A percentile compares a stretch with the other conserved stretches of the same genome.
phyloP scores from a whole-genome alignment of 2,797 vertebrate species.

The Megalops cyprinoides region DNA sequence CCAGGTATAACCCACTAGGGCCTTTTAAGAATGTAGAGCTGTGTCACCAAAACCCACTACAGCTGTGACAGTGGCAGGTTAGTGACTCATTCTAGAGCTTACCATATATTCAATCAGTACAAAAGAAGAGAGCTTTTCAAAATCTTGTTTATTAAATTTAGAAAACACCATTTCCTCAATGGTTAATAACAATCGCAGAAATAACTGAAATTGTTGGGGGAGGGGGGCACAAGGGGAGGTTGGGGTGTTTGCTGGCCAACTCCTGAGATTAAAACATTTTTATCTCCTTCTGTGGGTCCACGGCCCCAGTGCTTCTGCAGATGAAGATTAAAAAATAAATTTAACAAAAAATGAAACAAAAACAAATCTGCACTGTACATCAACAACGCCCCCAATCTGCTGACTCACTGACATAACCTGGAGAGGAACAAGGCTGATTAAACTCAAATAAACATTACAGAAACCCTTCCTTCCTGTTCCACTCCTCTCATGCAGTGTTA shows the following conservation, averaged over 20 bases:
- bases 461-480: conserved; percentile 77
- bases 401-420: conserved; percentile 42
- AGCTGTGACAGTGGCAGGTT: too few relatives aligned
- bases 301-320: conserved; percentile 34
- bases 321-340: conserved; percentile 19
- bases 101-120: not conserved
- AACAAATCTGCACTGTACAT: conserved; percentile 22
- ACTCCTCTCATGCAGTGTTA: conserved; percentile 64
- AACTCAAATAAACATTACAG: conserved; percentile 73
- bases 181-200: conserved; percentile 79
- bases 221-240: conserved; percentile 35
- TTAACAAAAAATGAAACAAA: not conserved
- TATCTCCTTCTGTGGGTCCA: conserved; percentile 52
- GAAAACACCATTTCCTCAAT: conserved; percentile 80
- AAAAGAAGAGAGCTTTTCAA: conserved; percentile 60
- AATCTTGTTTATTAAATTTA: conserved; percentile 85
- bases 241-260: conserved; percentile 67
- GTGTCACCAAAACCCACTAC: too few relatives aligned
- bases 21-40: conserved; percentile 17
- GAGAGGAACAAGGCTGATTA: conserved; percentile 66
- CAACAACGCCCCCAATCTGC: conserved; percentile 7
- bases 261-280: conserved; percentile 76
- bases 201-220: conserved; percentile 64
- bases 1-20: not conserved
- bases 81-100: not conserved